Evolutionary conservation across 1,140 invertebrate genomes (phyloP).

Genomic region (Lycorma delicatula): DNA sequence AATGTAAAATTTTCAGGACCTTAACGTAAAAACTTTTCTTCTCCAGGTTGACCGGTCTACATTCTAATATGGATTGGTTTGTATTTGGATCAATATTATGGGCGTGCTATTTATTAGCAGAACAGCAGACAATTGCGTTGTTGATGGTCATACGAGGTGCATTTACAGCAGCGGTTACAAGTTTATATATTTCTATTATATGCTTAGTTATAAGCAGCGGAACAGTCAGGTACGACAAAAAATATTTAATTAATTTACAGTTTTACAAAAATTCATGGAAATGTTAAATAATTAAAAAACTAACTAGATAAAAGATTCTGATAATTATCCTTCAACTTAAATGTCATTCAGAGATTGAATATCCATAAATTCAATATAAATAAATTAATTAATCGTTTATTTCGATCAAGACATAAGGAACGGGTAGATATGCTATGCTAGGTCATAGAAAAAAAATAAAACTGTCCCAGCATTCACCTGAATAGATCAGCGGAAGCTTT

Average conservation of each 20-base stretch:
- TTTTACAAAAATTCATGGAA: background rate
- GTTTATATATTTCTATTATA: conserved; percentile 60
- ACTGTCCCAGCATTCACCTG: too few relatives aligned
- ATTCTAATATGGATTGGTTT: conserved; percentile 21
- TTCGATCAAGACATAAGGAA: background rate
- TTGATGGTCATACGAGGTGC: conserved; percentile 71
- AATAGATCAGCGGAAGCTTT: too few relatives aligned
- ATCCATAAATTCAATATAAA: background rate
- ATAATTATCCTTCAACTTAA: background rate
- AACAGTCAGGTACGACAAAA: conserved; percentile 67
- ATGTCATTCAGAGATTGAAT: background rate
- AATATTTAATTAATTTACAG: conserved; percentile 21
- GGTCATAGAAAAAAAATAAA: too few relatives aligned
- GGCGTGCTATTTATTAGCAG: conserved; percentile 70
- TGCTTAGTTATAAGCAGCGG: conserved; percentile 68
- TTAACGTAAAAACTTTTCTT: conserved; percentile 11
- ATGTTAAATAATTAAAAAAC: background rate
- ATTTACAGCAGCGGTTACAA: conserved; percentile 62
- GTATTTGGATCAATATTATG: conserved; percentile 49
- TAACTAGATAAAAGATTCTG: background rate
- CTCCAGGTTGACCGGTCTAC: conserved; percentile 29
- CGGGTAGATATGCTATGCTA: too few relatives aligned
- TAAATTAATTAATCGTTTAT: background rate
- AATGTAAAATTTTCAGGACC: too few relatives aligned
- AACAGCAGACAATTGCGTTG: conserved; percentile 73